Evolutionary conservation across 2,797 vertebrate species (phyloP), one percentile per base, ranked within the genome.

Genomic region (Coreius guichenoti): DNA sequence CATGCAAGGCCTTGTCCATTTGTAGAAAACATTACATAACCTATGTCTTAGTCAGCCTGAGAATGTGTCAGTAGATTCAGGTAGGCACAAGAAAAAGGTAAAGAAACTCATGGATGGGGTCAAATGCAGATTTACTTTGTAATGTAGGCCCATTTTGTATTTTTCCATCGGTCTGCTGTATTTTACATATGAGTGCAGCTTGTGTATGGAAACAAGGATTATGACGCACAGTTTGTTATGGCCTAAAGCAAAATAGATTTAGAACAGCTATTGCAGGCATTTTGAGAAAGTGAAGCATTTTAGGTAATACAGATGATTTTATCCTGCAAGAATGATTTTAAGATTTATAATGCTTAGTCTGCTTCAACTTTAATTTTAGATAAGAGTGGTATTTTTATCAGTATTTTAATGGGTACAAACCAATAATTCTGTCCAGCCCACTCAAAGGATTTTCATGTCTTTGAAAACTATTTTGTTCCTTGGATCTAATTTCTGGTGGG

Each of bases 251-350:
- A 74, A 69, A 80, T 21, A 47, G 45, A 89, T 82, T 47, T 82
- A 76, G 86, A 87, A n/a, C 82, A 67, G 75, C 76, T 87, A 89
- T 89, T 89, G 85, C 3, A 67, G 29, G 77, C 58, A 21, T 33
- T 67, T 80, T 80, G 78, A 47, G 39, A 65, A 49, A 65, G 21
- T 67, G 19, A 67, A 33, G 39, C 39, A 65, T 65, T 26, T 67
- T 45, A 3, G 77, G 47, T 21, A 19, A 26, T 78, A 36, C 23
- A 29, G 19, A 74, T 29, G 13, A 63, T 63, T 63, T 63, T 68
- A 19, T 76, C 14, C 36, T 26, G n/a, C 13, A 39, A 26, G 14
- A 5, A 19, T 31, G 23, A 9, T 39, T 39, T 77, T 26, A 77
- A 9, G 8, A 26, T 43, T 39, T 61, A 75, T 36, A 76, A 36